Conservation (phyloP, 2,113 vertebrate genomes). For the Antennarius striatus region DNA sequence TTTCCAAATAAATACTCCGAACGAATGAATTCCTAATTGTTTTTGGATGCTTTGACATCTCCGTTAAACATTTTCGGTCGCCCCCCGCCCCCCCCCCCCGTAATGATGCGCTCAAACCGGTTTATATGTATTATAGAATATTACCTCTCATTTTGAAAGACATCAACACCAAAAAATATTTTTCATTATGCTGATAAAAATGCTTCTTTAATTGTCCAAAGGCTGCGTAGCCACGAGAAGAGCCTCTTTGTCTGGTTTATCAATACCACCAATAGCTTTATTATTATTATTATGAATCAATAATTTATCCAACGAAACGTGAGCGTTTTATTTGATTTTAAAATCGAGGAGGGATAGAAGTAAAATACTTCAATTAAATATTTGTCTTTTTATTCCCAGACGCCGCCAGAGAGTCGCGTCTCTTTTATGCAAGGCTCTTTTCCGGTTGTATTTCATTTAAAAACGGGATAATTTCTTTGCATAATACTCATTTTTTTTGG, state of each 20-base stretch:
- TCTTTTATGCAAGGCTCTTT: conserved; percentile 23
- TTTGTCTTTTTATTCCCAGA: conserved; percentile 24
- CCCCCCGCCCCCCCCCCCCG: conserved; percentile 28
- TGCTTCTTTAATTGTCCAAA: conserved; percentile 33
- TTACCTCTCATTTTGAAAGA: conserved; percentile 51
- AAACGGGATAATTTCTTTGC: conserved; percentile 27
- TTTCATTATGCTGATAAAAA: conserved; percentile 55
- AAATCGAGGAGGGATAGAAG: conserved; percentile 1
- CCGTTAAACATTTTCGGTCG: conserved; percentile 28
- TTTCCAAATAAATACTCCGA: conserved; percentile 53
- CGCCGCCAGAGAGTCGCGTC: neutral
- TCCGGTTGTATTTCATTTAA: conserved; percentile 4
- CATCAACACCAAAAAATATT: conserved; percentile 50
- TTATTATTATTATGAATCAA: conserved; percentile 12
- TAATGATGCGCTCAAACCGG: conserved; percentile 27
- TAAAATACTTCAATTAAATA: conserved; percentile 7
- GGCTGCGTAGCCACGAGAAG: conserved; percentile 26
- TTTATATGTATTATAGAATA: conserved; percentile 40
- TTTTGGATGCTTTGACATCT: conserved; percentile 45
- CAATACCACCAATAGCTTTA: conserved; percentile 9
- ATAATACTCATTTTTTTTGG: conserved; percentile 45
- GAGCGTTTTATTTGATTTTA: conserved; percentile 6
- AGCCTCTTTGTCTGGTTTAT: conserved; percentile 17
- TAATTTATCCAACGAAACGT: conserved; percentile 43
- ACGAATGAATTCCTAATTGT: conserved; percentile 49